phyloP scores from a whole-genome alignment of 2,888 invertebrate genomes.

The Homarus gammarus region DNA sequence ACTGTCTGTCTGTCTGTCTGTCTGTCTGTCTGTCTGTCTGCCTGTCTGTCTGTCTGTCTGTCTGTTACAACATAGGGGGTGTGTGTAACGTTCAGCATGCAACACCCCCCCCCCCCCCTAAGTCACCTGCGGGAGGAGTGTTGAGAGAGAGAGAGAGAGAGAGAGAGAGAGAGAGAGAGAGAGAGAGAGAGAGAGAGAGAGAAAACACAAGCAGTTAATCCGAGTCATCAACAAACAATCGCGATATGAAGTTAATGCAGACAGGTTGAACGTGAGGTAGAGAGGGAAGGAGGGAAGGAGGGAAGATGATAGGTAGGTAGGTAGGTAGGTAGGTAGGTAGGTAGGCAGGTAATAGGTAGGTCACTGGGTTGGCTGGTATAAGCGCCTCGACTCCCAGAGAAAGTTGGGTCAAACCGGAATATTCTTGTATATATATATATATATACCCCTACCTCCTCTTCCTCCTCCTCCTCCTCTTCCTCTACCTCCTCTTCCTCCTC shows the following conservation, averaged over 20 bases:
- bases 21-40: no score
- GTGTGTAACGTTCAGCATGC: no score
- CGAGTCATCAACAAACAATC: neutral
- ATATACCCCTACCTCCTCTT: neutral
- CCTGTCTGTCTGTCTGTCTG: no score
- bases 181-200: constrained; percentile 23
- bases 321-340: neutral
- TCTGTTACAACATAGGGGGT: no score
- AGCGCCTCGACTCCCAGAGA: neutral
- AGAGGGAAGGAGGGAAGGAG: neutral
- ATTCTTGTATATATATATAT: no score
- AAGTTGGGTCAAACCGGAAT: no score
- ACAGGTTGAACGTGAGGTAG: no score
- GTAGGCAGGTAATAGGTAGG: neutral
- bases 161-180: constrained; percentile 17
- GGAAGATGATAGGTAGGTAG: neutral
- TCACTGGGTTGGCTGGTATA: neutral
- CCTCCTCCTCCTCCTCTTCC: neutral
- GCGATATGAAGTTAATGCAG: neutral
- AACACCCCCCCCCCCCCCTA: no score
- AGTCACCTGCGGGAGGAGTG: neutral
- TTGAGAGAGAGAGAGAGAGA: neutral
- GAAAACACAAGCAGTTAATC: neutral
- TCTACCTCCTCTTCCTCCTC: neutral
- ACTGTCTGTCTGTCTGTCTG: no score